phyloP scores from a whole-genome alignment of 1,140 invertebrate species.

The Charaxes varanes region DNA sequence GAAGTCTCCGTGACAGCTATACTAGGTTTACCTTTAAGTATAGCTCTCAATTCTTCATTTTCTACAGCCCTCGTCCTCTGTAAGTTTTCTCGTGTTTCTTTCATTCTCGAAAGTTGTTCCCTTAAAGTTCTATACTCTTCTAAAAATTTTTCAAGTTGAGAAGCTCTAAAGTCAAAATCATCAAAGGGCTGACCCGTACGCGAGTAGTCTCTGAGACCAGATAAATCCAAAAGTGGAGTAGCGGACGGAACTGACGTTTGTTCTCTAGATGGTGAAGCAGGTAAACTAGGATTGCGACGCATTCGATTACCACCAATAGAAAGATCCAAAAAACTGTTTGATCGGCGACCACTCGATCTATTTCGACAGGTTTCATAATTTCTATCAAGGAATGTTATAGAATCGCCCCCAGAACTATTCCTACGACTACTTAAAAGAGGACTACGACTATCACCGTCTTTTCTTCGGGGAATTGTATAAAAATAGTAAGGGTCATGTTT shows the following conservation, averaged over 20 bases:
- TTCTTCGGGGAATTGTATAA: conserved; percentile 77
- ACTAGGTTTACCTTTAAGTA: conserved; percentile 74
- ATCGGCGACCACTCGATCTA: conserved; percentile 48
- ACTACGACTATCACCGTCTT: conserved; percentile 80
- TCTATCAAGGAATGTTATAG: conserved; percentile 45
- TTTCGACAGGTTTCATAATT: conserved; percentile 45
- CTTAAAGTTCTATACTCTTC: conserved; percentile 84
- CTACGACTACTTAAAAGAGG: conserved; percentile 75
- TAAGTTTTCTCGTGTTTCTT: conserved; percentile 81
- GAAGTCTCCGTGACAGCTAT: conserved; percentile 71
- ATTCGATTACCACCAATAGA: conserved; percentile 52
- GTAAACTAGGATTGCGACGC: conserved; percentile 59
- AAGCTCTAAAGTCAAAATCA: conserved; percentile 83
- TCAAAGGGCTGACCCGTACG: conserved; percentile 64
- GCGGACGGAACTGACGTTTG: conserved; percentile 62
- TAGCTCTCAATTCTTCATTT: conserved; percentile 70
- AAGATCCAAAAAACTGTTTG: conserved; percentile 75
- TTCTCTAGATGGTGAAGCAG: conserved; percentile 60
- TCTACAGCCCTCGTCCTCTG: conserved; percentile 69
- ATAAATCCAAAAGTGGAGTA: conserved; percentile 75
- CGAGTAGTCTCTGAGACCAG: conserved; percentile 64
- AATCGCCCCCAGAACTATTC: conserved; percentile 66
- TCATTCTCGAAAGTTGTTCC: conserved; percentile 85
- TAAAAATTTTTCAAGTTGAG: conserved; percentile 83
- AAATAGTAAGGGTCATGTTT: conserved; percentile 69